Conservation (phyloP, 2,888 invertebrate species). For the Icerya purchasi region DNA sequence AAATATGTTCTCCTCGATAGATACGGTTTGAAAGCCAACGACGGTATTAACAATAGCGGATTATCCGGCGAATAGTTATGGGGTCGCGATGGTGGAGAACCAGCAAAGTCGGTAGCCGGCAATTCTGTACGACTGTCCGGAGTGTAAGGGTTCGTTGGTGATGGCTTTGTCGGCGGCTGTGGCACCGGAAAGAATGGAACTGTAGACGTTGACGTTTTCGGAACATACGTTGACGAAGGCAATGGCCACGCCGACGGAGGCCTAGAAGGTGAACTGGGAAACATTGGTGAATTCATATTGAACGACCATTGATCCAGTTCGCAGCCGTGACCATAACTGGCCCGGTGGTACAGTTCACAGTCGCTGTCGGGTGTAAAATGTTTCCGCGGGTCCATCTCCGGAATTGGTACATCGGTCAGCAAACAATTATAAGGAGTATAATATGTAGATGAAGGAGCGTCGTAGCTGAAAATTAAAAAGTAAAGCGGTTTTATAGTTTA, state of each 20-base stretch:
- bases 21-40: neutral
- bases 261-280: slow-evolving; percentile 2
- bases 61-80: neutral
- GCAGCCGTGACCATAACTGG: slow-evolving; percentile 61
- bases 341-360: slow-evolving; percentile 56
- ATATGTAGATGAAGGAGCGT: no score
- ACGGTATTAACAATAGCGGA: neutral
- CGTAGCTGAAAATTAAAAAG: no score
- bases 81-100: neutral
- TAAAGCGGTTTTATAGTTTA: no score
- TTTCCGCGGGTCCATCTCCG: slow-evolving; percentile 37
- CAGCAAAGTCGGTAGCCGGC: neutral
- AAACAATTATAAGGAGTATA: slow-evolving; percentile 51
- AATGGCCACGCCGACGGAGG: slow-evolving; percentile 10
- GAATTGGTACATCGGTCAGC: slow-evolving; percentile 47
- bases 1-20: neutral
- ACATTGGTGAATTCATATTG: neutral
- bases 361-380: slow-evolving; percentile 37
- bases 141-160: neutral
- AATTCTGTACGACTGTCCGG: neutral
- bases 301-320: slow-evolving; percentile 35
- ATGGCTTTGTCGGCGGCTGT: slow-evolving; percentile 1
- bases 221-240: neutral
- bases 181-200: slow-evolving; percentile 3
- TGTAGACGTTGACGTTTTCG: slow-evolving; percentile 1